These are phyloP conservation scores for Diploptera punctata DNA, from an alignment of 2,888 invertebrate species.

Conservation along the genomic window DNA sequence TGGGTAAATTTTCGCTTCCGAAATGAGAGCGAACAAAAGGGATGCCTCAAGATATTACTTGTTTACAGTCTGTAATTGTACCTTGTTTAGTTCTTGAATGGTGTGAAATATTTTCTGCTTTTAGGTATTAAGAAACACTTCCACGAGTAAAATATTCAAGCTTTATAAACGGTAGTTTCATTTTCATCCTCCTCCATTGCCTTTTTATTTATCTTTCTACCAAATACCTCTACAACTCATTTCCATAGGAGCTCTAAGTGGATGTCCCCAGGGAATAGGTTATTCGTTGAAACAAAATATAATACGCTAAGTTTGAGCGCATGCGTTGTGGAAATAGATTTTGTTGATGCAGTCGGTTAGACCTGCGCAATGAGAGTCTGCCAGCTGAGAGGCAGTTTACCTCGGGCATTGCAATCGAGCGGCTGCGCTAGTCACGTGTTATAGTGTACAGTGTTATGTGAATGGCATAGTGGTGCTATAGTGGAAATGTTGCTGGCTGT, in stretches of 20 bases:
- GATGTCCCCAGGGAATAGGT: background rate
- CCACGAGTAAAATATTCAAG: no score
- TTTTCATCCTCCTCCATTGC: no score
- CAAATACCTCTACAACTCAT: background rate
- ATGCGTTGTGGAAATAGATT: conserved; percentile 36
- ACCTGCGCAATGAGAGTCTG: conserved; percentile 27
- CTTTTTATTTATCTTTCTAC: no score
- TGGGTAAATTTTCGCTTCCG: no score
- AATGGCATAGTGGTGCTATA: no score
- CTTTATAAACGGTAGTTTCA: no score
- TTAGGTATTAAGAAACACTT: no score
- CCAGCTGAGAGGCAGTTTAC: conserved; percentile 47
- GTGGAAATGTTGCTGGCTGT: conserved; percentile 62
- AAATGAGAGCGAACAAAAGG: no score
- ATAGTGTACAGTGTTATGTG: background rate
- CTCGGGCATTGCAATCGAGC: conserved; percentile 8
- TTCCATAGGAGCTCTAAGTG: background rate
- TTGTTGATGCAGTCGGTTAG: background rate
- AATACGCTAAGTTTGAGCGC: conserved; percentile 52
- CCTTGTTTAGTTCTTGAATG: no score
- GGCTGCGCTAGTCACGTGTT: background rate
- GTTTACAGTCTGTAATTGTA: no score
- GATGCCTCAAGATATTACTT: no score
- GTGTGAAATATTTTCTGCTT: no score
- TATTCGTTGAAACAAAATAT: background rate